Percentiles rank a stretch among this genome's conserved stretches.
Evolutionary conservation across 2,797 vertebrate genomes (phyloP).

Genomic region (Dicrostonyx torquatus): DNA sequence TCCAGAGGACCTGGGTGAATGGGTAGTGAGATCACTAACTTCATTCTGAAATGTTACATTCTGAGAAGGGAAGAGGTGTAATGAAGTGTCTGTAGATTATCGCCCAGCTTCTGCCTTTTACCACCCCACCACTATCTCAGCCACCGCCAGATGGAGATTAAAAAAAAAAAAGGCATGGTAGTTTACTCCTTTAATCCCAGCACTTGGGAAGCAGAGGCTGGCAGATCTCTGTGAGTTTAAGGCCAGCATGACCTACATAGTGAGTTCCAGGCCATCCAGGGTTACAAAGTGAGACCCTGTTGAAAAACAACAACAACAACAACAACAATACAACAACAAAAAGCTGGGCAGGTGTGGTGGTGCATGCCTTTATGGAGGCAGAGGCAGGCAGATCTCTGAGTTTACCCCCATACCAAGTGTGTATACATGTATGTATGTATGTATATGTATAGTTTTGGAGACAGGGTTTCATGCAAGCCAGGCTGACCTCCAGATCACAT

Average conservation of each 20-base stretch:
- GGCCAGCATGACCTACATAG: not conserved
- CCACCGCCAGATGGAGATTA: not conserved
- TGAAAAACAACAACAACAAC: not conserved
- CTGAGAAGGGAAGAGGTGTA: not conserved
- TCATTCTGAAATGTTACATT: not conserved
- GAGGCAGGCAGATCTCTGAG: not conserved
- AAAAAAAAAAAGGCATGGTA: not conserved
- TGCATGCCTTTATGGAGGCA: not conserved
- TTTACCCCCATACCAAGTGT: not conserved
- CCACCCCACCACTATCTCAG: not conserved
- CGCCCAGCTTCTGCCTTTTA: rapidly evolving
- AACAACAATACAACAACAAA: not conserved
- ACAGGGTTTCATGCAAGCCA: not conserved
- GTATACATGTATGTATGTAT: not conserved
- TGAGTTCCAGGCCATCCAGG: not conserved
- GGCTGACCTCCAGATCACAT: not conserved
- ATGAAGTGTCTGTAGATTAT: rapidly evolving
- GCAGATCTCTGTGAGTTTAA: not conserved
- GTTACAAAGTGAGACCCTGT: not conserved
- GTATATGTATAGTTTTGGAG: not conserved
- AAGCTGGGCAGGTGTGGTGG: not conserved
- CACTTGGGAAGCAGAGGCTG: not conserved
- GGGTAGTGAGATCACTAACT: not conserved
- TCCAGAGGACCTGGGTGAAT: not conserved
- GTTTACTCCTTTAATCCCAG: not conserved